These are phyloP conservation scores for Orbicella faveolata DNA, from an alignment of 64 coral and sea anemone genomes.

Conservation along the genomic window DNA sequence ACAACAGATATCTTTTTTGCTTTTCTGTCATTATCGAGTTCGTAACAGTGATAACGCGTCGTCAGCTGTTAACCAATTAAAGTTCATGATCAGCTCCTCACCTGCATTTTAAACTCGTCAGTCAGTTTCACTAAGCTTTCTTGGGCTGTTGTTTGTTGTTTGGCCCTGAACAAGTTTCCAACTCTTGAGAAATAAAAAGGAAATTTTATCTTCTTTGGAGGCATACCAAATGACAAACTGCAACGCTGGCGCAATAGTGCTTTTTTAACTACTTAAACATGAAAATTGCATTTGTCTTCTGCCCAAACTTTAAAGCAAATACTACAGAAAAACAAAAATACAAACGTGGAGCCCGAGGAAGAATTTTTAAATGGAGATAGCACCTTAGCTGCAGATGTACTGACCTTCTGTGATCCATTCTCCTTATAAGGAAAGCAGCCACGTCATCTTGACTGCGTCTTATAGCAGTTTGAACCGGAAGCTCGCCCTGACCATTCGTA, in stretches of 20 bases:
- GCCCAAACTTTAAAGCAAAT: background rate
- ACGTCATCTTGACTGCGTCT: conserved; percentile 52
- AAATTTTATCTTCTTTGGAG: no score
- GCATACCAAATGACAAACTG: no score
- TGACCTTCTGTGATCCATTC: conserved; percentile 54
- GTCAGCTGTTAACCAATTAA: background rate
- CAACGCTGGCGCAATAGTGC: no score
- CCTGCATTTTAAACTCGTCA: conserved; percentile 42
- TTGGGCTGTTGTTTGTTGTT: background rate
- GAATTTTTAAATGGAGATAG: no score
- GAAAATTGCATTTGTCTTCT: no score
- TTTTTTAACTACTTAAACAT: no score
- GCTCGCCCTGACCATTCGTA: conserved; percentile 28
- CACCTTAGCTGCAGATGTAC: no score
- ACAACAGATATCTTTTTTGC: conserved; percentile 1
- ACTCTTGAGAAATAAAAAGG: background rate
- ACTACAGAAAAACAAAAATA: conserved; percentile 9
- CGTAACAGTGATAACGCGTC: no score
- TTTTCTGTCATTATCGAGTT: conserved; percentile 13
- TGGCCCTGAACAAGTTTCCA: conserved; percentile 32
- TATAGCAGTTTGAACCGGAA: conserved; percentile 53
- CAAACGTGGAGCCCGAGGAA: background rate
- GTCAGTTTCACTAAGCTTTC: conserved; percentile 8
- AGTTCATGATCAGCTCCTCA: background rate
- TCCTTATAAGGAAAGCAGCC: conserved; percentile 49